Conservation (phyloP, 92 coral and sea anemone genomes). For the Pocillopora meandrina region DNA sequence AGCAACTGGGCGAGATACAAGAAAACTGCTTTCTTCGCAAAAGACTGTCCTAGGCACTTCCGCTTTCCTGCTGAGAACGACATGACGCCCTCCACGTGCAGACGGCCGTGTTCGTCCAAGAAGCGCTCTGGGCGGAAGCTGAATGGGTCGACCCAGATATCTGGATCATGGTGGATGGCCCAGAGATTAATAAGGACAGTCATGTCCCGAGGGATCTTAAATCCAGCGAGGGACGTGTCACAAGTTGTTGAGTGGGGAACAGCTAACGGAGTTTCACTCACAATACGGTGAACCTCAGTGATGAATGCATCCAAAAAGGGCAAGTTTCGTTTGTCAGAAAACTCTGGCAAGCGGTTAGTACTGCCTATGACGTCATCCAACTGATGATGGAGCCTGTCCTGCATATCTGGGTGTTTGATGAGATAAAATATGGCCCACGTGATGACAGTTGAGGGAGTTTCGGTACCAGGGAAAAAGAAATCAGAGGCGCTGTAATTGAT, state of each 20-base stretch:
- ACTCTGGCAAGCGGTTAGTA: constrained; percentile 35
- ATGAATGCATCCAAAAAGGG: constrained; percentile 68
- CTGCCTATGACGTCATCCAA: constrained; percentile 50
- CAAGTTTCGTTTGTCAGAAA: constrained; percentile 58
- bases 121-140: constrained; percentile 38
- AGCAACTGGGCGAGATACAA: constrained; percentile 20
- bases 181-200: constrained; percentile 72
- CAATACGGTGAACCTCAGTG: constrained; percentile 57
- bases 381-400: constrained; percentile 60
- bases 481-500: constrained; percentile 31
- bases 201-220: constrained; percentile 64
- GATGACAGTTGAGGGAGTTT: constrained; percentile 57
- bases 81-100: constrained; percentile 15
- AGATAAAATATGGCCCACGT: constrained; percentile 57
- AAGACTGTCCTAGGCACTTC: constrained; percentile 13
- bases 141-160: constrained; percentile 57
- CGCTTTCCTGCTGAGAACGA: constrained; percentile 28
- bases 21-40: constrained; percentile 23
- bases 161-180: constrained; percentile 76
- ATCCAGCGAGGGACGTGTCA: constrained; percentile 66
- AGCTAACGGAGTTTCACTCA: constrained; percentile 64
- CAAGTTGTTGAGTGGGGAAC: constrained; percentile 63
- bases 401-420: constrained; percentile 65
- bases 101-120: constrained; percentile 26
- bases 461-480: constrained; percentile 62